Evolutionary conservation across 1,140 invertebrate genomes (phyloP), one percentile per base, ranked within the genome.

Genomic region (Cryptotermes secundus): DNA sequence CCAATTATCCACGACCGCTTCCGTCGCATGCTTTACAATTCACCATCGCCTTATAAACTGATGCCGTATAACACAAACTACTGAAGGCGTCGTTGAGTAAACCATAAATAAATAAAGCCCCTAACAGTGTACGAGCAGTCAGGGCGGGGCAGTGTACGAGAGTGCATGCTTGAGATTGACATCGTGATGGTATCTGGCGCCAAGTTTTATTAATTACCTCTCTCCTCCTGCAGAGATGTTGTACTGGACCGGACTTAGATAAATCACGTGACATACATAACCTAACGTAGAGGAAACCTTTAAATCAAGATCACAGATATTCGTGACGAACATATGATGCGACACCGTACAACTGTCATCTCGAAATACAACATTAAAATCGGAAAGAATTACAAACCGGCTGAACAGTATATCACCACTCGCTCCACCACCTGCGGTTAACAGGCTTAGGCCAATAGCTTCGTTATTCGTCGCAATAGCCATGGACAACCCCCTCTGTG

Each of bases 181-280:
- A 72, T 72, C 59, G 59, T 14, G 59, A 72, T 31, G 59, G 2
- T 72, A 72, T 72, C 59, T 26, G 59, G 59, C 59, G 59, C 59
- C 59, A 31, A 31, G n/a, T 72, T 72, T 72, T 72, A 72, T 72
- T 72, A 72, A 72, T 72, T 72, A 72, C 59, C 26, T 31, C 59
- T 72, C 19, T 72, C 59, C 59, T 72, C 14, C 59, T 31, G 6
- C 59, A 72, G 59, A 72, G 59, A 72, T 31, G 59, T 72, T 65
- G 59, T 31, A 31, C 59, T 72, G 19, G 59, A 72, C 59, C 59
- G 59, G 59, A 72, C n/a, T 72, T 26, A n/a, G 59, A 72, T 72
- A 72, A 72, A 72, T 72, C 59, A 72, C 59, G n/a, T 72, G 59
- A 72, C 59, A 72, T 9, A 72, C 59, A 72, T 72, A 31, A 72